Evolutionary conservation across 2,113 vertebrate species (phyloP).

Genomic region (Bubo bubo): DNA sequence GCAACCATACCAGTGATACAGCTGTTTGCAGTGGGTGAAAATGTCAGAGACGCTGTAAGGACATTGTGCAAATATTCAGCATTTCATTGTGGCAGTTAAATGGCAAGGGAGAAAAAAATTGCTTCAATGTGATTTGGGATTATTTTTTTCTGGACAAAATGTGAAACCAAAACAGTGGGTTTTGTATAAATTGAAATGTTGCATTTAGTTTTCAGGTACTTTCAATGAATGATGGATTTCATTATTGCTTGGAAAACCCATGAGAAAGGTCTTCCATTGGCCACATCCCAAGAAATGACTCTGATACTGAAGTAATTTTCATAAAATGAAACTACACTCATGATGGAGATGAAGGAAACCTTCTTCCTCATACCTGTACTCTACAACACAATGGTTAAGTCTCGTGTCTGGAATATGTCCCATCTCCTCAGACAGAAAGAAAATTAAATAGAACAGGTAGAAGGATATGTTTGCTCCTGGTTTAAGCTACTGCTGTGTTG

Average conservation of each 20-base stretch:
- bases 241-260: not conserved
- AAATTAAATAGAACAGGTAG: not conserved
- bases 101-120: not conserved
- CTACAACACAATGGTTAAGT: not conserved
- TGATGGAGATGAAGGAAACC: not conserved
- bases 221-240: not conserved
- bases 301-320: not conserved
- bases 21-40: not conserved
- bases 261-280: not conserved
- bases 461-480: not conserved
- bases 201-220: not conserved
- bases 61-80: not conserved
- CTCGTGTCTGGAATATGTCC: not conserved
- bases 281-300: not conserved
- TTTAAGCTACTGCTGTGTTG: not conserved
- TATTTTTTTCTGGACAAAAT: not conserved
- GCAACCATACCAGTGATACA: rapidly evolving
- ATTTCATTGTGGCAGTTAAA: not conserved
- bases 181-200: not conserved
- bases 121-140: not conserved
- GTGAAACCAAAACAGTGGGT: not conserved
- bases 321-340: not conserved
- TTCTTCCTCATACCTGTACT: not conserved
- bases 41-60: not conserved
- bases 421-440: not conserved